These are phyloP conservation scores for Drosophila sturtevanti DNA, from an alignment of 1,140 invertebrate genomes.

Conservation along the genomic window DNA sequence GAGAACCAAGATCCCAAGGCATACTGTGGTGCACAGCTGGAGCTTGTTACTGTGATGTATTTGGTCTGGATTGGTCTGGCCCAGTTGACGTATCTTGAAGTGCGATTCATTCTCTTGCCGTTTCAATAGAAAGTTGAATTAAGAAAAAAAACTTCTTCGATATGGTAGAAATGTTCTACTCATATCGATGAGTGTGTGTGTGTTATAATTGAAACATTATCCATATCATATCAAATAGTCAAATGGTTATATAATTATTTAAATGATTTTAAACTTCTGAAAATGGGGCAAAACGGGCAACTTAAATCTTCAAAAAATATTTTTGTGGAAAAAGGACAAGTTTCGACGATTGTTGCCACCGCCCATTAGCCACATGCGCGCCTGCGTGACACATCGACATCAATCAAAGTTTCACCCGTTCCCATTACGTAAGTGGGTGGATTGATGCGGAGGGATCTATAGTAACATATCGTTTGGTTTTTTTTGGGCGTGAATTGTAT, in stretches of 20 bases:
- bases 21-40: constrained; percentile 73
- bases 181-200: too few relatives aligned
- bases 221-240: too few relatives aligned
- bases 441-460: constrained; percentile 10
- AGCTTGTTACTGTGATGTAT: constrained; percentile 82
- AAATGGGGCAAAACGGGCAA: not conserved
- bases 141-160: not conserved
- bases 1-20: constrained; percentile 14
- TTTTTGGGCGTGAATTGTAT: constrained; percentile 46
- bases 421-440: constrained; percentile 40
- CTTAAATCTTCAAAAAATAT: not conserved
- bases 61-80: constrained; percentile 72
- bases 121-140: not conserved
- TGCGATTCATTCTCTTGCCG: constrained; percentile 18
- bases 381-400: constrained; percentile 82
- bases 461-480: constrained; percentile 17
- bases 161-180: too few relatives aligned
- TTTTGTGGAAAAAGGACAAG: not conserved
- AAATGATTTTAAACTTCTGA: not conserved
- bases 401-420: constrained; percentile 82
- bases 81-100: constrained; percentile 52
- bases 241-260: too few relatives aligned
- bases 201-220: too few relatives aligned
- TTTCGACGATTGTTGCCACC: constrained; percentile 37
- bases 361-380: constrained; percentile 82